phyloP scores from a whole-genome alignment of 1,140 invertebrate genomes.

The Penaeus indicus region DNA sequence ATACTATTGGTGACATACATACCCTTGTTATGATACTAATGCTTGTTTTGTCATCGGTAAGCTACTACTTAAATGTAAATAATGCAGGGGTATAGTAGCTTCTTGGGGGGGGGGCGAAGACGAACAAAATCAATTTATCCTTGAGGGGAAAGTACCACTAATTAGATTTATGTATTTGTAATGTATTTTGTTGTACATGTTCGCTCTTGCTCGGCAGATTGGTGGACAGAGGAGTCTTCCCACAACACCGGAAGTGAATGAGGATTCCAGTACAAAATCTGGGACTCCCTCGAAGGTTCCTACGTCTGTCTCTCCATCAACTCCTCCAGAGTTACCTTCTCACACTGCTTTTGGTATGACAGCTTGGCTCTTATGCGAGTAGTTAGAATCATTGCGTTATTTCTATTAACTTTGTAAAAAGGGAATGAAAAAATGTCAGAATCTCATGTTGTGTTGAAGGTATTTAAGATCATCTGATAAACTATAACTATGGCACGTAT shows the following conservation, averaged over 20 bases:
- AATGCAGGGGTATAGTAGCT: no score
- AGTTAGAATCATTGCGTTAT: not conserved
- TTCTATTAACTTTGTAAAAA: not conserved
- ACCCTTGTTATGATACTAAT: no score
- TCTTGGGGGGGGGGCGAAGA: no score
- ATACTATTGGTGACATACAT: no score
- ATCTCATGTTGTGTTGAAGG: no score
- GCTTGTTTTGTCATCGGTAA: no score
- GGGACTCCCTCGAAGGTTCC: slow-evolving; percentile 2
- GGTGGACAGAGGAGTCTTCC: slow-evolving; percentile 53
- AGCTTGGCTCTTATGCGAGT: not conserved
- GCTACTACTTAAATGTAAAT: no score
- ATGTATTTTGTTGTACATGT: not conserved
- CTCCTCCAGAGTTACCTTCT: not conserved
- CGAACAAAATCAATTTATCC: no score
- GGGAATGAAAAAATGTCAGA: not conserved
- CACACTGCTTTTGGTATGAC: not conserved
- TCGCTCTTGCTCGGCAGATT: not conserved
- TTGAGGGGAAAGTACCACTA: no score
- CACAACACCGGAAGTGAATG: slow-evolving; percentile 61
- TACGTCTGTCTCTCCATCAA: not conserved
- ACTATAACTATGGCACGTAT: not conserved
- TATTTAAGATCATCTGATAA: not conserved
- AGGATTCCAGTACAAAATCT: slow-evolving; percentile 52
- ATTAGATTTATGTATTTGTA: no score